Percentiles rank a stretch among this genome's conserved stretches.
Conservation (phyloP, 2,113 vertebrate species). For the Motacilla alba region DNA sequence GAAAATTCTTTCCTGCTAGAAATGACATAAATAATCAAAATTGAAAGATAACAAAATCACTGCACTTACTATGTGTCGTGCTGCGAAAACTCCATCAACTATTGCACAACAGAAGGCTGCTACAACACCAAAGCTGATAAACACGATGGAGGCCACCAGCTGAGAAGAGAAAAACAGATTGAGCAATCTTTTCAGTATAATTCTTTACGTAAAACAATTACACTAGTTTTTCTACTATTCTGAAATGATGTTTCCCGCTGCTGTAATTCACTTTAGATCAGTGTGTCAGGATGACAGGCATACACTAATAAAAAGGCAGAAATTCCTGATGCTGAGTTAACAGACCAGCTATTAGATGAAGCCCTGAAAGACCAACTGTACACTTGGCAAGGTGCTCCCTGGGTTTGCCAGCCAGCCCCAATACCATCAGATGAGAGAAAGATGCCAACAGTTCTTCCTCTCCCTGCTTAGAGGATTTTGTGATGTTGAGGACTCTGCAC, state of each 20-base stretch:
- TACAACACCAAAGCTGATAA: slow-evolving; percentile 90
- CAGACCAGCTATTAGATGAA: background rate
- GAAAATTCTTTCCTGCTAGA: background rate
- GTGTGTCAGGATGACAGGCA: background rate
- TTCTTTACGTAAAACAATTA: background rate
- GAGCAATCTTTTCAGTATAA: background rate
- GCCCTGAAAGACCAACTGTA: background rate
- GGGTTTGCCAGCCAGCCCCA: background rate
- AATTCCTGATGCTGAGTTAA: background rate
- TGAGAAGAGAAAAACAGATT: slow-evolving; percentile 55
- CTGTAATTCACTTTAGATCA: background rate
- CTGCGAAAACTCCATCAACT: slow-evolving; percentile 89
- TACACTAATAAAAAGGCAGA: background rate
- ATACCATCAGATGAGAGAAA: background rate
- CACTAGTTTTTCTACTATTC: background rate
- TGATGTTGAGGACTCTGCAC: background rate
- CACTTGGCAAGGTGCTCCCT: background rate
- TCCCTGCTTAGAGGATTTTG: background rate
- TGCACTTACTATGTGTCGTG: slow-evolving; percentile 88
- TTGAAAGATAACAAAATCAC: background rate
- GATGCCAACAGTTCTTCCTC: background rate
- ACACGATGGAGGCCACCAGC: slow-evolving; percentile 90
- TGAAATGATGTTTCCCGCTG: background rate
- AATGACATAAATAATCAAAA: background rate
- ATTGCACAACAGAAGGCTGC: slow-evolving; percentile 90